Conservation (phyloP, 35 echinoderm and acorn worm species). For the Chiridota heheva region DNA sequence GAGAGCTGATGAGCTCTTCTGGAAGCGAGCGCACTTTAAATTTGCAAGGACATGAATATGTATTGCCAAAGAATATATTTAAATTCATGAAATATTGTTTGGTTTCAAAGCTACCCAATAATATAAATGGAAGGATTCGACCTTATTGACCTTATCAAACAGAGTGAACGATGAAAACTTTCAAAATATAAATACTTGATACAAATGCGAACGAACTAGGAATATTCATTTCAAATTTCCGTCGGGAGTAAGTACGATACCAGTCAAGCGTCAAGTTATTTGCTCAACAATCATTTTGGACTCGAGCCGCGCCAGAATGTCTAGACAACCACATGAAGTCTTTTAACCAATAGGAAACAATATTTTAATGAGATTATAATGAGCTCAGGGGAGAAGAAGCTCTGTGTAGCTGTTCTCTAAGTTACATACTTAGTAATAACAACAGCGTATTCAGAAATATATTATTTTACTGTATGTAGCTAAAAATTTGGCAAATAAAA, state of each 20-base stretch:
- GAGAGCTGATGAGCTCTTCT: slow-evolving; percentile 72
- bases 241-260: slow-evolving; percentile 68
- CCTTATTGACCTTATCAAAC: neutral
- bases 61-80: slow-evolving; percentile 14
- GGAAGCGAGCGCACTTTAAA: slow-evolving; percentile 43
- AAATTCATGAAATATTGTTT: slow-evolving; percentile 1
- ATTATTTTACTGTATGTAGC: too few species aligned
- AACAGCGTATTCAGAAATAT: too few species aligned
- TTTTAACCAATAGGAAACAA: slow-evolving; percentile 72
- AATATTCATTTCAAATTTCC: too few species aligned
- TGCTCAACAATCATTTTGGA: slow-evolving; percentile 99
- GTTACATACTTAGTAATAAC: too few species aligned
- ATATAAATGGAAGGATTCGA: neutral
- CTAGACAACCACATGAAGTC: slow-evolving; percentile 94
- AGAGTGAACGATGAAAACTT: neutral
- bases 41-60: neutral
- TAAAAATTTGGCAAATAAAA: too few species aligned
- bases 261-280: slow-evolving; percentile 88
- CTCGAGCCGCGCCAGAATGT: slow-evolving; percentile 97
- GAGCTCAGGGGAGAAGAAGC: slow-evolving; percentile 49
- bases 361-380: slow-evolving; percentile 65
- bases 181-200: neutral
- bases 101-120: neutral
- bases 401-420: too few species aligned
- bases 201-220: too few species aligned